phyloP scores from a whole-genome alignment of 2,113 vertebrate species.

The Rhea pennata region DNA sequence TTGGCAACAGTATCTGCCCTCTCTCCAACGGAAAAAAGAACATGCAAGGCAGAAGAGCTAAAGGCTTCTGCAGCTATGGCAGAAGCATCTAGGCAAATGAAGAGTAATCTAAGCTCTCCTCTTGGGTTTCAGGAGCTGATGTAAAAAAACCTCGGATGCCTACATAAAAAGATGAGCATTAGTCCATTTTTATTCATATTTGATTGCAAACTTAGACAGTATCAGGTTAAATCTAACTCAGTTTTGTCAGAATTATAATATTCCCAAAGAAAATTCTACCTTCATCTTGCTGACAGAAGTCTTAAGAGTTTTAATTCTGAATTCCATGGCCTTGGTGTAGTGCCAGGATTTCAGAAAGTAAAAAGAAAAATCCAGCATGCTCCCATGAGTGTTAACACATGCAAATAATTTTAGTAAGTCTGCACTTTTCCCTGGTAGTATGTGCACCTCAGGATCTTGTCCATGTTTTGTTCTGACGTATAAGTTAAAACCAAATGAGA shows the following conservation, averaged over 20 bases:
- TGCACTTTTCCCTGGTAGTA: background rate
- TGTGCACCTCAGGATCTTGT: background rate
- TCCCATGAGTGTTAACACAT: background rate
- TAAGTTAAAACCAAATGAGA: background rate
- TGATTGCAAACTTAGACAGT: background rate
- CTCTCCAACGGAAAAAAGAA: background rate
- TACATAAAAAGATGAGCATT: background rate
- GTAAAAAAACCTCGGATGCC: background rate
- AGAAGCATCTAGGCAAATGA: background rate
- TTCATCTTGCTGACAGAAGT: background rate
- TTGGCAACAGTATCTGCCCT: background rate
- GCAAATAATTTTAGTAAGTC: background rate
- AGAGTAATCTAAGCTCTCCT: background rate
- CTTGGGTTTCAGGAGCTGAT: accelerated
- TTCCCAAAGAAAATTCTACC: background rate
- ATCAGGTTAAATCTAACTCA: background rate
- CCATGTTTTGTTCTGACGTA: background rate
- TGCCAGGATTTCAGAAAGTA: background rate
- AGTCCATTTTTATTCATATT: background rate
- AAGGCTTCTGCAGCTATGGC: background rate
- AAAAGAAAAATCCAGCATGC: background rate
- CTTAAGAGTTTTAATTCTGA: background rate
- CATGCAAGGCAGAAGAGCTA: background rate
- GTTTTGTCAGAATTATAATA: background rate
- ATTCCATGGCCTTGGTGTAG: background rate